Conservation (phyloP, 2,113 vertebrate genomes). For the Sylvia atricapilla region DNA sequence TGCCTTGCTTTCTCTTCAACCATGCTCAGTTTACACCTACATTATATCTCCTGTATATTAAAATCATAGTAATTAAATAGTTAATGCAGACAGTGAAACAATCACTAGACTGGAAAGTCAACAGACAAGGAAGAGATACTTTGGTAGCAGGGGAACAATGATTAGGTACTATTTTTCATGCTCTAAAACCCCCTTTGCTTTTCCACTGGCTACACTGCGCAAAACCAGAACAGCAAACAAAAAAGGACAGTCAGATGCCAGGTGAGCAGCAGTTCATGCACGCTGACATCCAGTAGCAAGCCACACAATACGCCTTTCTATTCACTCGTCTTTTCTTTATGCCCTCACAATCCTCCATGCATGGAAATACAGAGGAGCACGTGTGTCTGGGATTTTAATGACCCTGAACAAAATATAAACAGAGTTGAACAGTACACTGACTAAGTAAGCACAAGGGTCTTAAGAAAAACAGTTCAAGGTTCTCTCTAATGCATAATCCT, state of each 20-base stretch:
- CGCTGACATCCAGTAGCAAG: neutral
- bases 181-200: neutral
- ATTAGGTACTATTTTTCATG: neutral
- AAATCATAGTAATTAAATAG: neutral
- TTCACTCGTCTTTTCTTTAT: neutral
- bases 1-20: neutral
- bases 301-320: neutral
- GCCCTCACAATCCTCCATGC: neutral
- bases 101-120: slow-evolving; percentile 20
- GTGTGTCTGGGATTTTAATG: slow-evolving; percentile 49
- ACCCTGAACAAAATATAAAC: slow-evolving; percentile 53
- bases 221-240: neutral
- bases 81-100: neutral
- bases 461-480: slow-evolving; percentile 60
- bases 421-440: slow-evolving; percentile 32
- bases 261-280: neutral
- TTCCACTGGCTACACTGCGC: neutral
- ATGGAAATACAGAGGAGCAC: neutral
- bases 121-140: neutral
- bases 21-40: neutral
- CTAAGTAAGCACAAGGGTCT: slow-evolving; percentile 25
- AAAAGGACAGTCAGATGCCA: neutral
- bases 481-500: slow-evolving; percentile 61
- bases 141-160: neutral
- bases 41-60: neutral